Conservation (phyloP, 2,113 vertebrate genomes). For the Nothobranchius furzeri region DNA sequence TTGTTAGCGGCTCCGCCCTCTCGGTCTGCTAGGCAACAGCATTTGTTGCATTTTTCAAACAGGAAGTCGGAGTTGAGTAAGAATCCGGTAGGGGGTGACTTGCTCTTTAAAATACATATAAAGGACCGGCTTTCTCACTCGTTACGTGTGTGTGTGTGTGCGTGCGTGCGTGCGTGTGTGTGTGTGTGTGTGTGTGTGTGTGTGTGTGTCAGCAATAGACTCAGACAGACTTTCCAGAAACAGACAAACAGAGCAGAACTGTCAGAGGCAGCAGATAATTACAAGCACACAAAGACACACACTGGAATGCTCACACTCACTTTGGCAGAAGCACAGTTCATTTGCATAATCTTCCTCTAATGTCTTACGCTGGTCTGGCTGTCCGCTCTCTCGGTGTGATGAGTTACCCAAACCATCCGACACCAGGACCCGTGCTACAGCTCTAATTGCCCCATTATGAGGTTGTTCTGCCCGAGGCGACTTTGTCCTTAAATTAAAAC, state of each 20-base stretch:
- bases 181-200: neutral
- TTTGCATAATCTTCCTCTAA: constrained; percentile 29
- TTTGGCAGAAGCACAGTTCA: neutral
- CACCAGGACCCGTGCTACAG: neutral
- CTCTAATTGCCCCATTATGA: constrained; percentile 41
- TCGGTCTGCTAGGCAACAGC: too few species aligned
- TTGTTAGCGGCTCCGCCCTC: too few species aligned
- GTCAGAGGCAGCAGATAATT: constrained; percentile 20
- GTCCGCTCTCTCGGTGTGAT: constrained; percentile 28
- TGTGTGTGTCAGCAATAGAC: neutral
- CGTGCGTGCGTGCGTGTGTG: too few species aligned
- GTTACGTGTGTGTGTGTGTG: too few species aligned
- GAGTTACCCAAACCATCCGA: constrained; percentile 11
- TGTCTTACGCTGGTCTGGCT: constrained; percentile 6
- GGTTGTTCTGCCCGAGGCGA: constrained; percentile 4
- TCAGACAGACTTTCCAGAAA: neutral
- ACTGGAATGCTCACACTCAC: neutral
- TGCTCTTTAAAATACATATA: too few species aligned
- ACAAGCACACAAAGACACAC: neutral
- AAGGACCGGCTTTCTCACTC: too few species aligned
- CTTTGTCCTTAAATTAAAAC: neutral
- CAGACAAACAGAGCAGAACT: constrained; percentile 53
- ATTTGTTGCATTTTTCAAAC: too few species aligned
- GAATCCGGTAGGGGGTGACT: too few species aligned
- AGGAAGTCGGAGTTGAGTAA: too few species aligned